Evolutionary conservation across 2,888 invertebrate species (phyloP), one percentile per base, ranked within the genome.

Genomic region (Tachystola acroxantha): DNA sequence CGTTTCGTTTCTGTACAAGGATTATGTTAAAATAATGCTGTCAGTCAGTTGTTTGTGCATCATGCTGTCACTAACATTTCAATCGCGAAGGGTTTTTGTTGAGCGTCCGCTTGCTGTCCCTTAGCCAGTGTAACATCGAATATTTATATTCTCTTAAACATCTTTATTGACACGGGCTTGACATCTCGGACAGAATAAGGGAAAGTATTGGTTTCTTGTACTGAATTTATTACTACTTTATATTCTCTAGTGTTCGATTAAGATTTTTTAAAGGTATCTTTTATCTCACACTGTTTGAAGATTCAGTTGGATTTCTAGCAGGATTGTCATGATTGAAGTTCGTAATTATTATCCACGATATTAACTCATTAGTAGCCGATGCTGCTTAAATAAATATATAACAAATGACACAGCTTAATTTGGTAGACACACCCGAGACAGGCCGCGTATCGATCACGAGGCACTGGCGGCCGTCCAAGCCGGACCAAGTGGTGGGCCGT

Each of bases 361-460:
- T 25, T n/a, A 25, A 66, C 69, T 75, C 74, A 80, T 82, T 78
- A 82, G 75, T 64, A 65, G 48, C 54, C 53, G 64, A 57, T 64
- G 68, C 70, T 80, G 65, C 68, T 79, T 79, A 77, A 75, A 72
- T 41, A 57, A 79, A 76, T 79, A 73, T 67, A 61, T 80, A 76
- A 84, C 70, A 81, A 85, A 86, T 84, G 79, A 72, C 69, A 69
- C 74, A 74, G 82, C 84, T 84, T 85, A 84, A 86, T 84, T 85
- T 81, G 72, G 82, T 84, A 80, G 86, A 85, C 84, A 76, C 73
- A 77, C 70, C 58, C 75, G 77, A 79, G 80, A 81, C 81, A 64
- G 60, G 71, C 53, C 63, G 66, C 68, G 69, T 81, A 84, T 85
- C 76, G 76, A 81, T 85, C 84, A 82, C 67, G 63, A 57, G 61